These are phyloP conservation scores for Phyllotreta striolata DNA, from an alignment of 2,888 invertebrate species.

Conservation along the genomic window DNA sequence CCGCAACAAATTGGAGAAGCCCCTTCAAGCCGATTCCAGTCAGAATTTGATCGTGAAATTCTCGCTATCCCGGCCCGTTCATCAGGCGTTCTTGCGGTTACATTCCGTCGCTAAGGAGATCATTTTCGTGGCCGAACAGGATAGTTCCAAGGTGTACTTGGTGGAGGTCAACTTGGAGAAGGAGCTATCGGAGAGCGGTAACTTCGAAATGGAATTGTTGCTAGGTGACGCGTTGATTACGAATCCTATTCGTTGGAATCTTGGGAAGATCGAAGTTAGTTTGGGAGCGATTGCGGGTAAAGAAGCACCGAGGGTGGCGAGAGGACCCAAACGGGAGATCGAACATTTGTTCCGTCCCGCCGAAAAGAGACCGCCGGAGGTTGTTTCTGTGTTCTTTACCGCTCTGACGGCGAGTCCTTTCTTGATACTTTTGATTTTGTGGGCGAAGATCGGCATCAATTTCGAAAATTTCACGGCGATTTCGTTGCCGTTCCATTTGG, in stretches of 20 bases:
- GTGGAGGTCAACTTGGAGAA: slow-evolving; percentile 85
- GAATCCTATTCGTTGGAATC: slow-evolving; percentile 87
- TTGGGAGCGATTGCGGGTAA: slow-evolving; percentile 39
- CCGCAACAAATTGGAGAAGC: slow-evolving; percentile 74
- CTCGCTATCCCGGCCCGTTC: slow-evolving; percentile 71
- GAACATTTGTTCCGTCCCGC: slow-evolving; percentile 89
- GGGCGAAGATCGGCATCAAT: slow-evolving; percentile 89
- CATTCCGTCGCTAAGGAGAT: slow-evolving; percentile 79
- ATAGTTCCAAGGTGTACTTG: slow-evolving; percentile 79
- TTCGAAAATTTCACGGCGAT: slow-evolving; percentile 82
- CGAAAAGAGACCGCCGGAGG: slow-evolving; percentile 87
- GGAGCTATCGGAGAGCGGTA: slow-evolving; percentile 81
- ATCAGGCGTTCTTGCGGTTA: slow-evolving; percentile 88
- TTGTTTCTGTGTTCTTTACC: slow-evolving; percentile 92
- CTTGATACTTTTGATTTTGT: slow-evolving; percentile 81
- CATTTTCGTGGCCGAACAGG: slow-evolving; percentile 92
- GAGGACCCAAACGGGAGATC: slow-evolving; percentile 68
- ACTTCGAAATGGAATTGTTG: slow-evolving; percentile 82
- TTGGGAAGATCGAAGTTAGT: slow-evolving; percentile 81
- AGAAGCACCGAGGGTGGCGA: slow-evolving; percentile 45
- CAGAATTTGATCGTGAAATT: slow-evolving; percentile 86
- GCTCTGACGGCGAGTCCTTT: slow-evolving; percentile 83
- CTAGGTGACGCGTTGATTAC: slow-evolving; percentile 91
- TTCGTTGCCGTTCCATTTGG: slow-evolving; percentile 89
- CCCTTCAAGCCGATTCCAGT: slow-evolving; percentile 85